phyloP scores from a whole-genome alignment of 2,797 vertebrate genomes.

The Echiichthys vipera region DNA sequence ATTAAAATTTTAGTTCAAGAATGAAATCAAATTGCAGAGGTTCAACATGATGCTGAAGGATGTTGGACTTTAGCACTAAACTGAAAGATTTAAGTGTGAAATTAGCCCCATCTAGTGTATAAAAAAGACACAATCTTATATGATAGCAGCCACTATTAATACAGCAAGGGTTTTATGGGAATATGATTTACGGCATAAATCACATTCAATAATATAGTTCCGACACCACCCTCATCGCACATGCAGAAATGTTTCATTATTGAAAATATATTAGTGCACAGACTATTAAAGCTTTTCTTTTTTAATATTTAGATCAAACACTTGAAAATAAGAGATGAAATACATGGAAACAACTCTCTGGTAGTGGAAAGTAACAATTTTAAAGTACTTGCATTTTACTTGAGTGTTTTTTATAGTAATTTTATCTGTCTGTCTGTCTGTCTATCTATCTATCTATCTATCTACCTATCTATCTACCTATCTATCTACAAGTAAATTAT shows the following conservation, averaged over 20 bases:
- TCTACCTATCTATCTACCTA: too few species aligned
- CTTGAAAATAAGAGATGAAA: background rate
- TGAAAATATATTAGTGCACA: background rate
- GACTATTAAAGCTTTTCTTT: background rate
- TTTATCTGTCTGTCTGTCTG: too few species aligned
- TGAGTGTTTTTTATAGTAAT: too few species aligned
- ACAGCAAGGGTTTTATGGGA: background rate
- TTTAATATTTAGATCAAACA: background rate
- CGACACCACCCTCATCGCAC: background rate
- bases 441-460: too few species aligned
- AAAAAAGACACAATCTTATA: background rate
- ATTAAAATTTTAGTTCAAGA: background rate
- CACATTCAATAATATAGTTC: background rate
- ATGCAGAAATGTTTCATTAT: background rate
- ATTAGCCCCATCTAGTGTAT: constrained; percentile 67
- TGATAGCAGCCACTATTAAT: background rate
- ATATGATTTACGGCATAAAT: background rate
- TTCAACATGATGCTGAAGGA: background rate
- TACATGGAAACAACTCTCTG: background rate
- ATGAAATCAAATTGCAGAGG: background rate
- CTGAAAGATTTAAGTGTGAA: background rate
- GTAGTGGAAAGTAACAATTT: background rate
- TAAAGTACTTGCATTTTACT: background rate
- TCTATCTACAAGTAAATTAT: background rate
- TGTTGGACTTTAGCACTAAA: background rate